Conservation (phyloP, 2,888 invertebrate genomes). For the Rhodophaea formosa region DNA sequence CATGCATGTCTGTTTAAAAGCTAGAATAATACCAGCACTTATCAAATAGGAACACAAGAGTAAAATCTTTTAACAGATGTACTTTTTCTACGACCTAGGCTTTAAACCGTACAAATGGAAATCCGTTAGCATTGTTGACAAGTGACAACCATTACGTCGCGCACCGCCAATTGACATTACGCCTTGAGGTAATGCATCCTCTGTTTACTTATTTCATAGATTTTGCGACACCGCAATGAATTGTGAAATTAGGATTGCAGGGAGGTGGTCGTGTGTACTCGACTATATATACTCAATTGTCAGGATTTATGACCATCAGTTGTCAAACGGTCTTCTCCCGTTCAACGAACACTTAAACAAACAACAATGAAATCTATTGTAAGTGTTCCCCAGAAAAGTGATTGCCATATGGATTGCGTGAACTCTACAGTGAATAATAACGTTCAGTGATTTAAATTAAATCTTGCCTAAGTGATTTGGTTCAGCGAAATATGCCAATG, state of each 20-base stretch:
- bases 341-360: constrained; percentile 45
- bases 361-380: constrained; percentile 73
- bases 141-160: constrained; percentile 69
- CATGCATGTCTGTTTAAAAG: too few species aligned
- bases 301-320: constrained; percentile 67
- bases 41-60: too few species aligned
- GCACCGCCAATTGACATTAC: constrained; percentile 60
- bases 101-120: constrained; percentile 55
- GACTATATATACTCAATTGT: constrained; percentile 72
- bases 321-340: constrained; percentile 51
- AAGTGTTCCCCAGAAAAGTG: constrained; percentile 47
- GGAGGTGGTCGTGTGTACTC: constrained; percentile 62
- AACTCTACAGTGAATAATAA: constrained; percentile 28
- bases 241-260: constrained; percentile 65
- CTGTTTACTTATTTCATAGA: constrained; percentile 78
- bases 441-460: constrained; percentile 34
- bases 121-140: constrained; percentile 68
- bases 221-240: constrained; percentile 69
- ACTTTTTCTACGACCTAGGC: too few species aligned
- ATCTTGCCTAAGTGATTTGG: constrained; percentile 8
- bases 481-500: neutral
- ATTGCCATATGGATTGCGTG: constrained; percentile 20
- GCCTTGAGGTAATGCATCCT: constrained; percentile 70
- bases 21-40: too few species aligned
- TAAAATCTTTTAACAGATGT: too few species aligned